These are phyloP conservation scores for Diplodus puntazzo DNA, from an alignment of 2,797 vertebrate genomes.

Conservation along the genomic window DNA sequence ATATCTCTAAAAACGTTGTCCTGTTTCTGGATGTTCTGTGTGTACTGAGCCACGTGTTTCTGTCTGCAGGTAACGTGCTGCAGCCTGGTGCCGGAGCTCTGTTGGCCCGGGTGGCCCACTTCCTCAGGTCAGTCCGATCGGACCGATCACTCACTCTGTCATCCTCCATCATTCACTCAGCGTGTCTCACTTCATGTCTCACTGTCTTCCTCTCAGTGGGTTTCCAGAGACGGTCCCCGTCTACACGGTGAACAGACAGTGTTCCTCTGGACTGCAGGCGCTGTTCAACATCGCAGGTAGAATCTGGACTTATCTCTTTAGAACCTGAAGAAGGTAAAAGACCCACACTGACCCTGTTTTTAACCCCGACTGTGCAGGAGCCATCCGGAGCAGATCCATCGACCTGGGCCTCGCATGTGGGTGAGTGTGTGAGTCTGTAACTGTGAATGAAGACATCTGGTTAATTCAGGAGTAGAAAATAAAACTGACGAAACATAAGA, in stretches of 20 bases:
- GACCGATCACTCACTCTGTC: not conserved
- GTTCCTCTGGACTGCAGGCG: slow-evolving; percentile 95
- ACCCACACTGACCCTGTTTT: not conserved
- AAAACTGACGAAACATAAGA: too few relatives aligned
- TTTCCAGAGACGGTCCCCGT: slow-evolving; percentile 92
- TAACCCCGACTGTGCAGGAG: slow-evolving; percentile 83
- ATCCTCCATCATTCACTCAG: not conserved
- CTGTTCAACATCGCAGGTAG: slow-evolving; percentile 92
- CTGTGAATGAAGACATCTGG: too few relatives aligned
- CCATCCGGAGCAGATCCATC: slow-evolving; percentile 86
- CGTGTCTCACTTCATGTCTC: not conserved
- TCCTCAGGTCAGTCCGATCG: slow-evolving; percentile 88
- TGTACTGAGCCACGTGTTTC: not conserved
- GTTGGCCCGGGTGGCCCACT: slow-evolving; percentile 90
- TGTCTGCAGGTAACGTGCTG: slow-evolving; percentile 91
- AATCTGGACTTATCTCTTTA: not conserved
- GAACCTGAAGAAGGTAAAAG: too few relatives aligned
- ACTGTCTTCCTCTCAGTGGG: slow-evolving; percentile 81
- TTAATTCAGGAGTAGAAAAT: not conserved
- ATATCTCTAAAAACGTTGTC: too few relatives aligned
- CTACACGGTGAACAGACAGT: slow-evolving; percentile 91
- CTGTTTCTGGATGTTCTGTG: not conserved
- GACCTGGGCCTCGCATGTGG: slow-evolving; percentile 95
- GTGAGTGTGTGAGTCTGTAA: slow-evolving; percentile 78
- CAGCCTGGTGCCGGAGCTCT: slow-evolving; percentile 93